These are phyloP conservation scores for Thaumatotibia leucotreta DNA, from an alignment of 1,140 invertebrate species.

Conservation along the genomic window DNA sequence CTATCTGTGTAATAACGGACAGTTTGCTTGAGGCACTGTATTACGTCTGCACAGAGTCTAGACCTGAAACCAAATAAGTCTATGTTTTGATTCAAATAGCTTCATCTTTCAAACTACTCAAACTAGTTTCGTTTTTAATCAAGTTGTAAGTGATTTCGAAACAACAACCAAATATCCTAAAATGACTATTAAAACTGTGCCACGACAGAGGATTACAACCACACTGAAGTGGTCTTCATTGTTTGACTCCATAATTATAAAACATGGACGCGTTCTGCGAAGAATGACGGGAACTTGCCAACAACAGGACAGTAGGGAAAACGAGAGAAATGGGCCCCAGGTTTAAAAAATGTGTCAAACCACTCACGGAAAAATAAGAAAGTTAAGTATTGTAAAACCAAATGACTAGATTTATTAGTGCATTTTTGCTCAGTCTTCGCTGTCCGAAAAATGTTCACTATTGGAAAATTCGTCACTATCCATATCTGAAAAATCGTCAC, in stretches of 20 bases:
- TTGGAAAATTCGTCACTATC: neutral
- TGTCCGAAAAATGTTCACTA: neutral
- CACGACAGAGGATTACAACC: too few species aligned
- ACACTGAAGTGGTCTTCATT: too few species aligned
- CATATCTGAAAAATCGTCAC: neutral
- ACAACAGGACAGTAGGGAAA: too few species aligned
- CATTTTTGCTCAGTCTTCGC: neutral
- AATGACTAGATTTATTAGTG: too few species aligned
- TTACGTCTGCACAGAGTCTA: neutral
- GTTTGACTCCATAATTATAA: too few species aligned
- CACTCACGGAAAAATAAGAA: too few species aligned
- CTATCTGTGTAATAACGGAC: neutral
- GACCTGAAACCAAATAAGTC: neutral
- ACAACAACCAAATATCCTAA: neutral
- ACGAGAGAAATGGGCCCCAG: too few species aligned
- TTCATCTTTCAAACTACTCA: neutral
- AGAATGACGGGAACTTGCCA: too few species aligned
- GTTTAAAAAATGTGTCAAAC: too few species aligned
- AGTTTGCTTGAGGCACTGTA: neutral
- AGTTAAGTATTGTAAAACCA: too few species aligned
- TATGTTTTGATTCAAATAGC: neutral
- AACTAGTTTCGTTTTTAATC: neutral
- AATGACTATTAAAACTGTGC: neutral
- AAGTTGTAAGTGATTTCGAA: neutral
- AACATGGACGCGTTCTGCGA: too few species aligned